Conservation (phyloP, 2,113 vertebrate species). For the Campylorhamphus procurvoides region DNA sequence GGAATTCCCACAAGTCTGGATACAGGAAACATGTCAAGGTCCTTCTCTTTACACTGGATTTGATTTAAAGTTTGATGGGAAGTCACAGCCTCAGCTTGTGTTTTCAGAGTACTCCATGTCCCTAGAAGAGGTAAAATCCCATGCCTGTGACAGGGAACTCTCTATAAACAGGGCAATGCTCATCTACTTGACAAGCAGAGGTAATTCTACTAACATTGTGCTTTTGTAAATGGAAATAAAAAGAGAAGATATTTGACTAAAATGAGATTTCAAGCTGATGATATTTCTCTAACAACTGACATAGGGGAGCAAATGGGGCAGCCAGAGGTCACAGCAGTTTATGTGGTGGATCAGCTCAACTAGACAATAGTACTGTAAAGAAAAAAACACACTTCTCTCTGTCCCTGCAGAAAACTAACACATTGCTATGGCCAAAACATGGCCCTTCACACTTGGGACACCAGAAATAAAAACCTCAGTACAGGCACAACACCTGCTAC, state of each 20-base stretch:
- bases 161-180: neutral
- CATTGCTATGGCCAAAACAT: neutral
- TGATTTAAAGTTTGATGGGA: neutral
- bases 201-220: neutral
- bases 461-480: neutral
- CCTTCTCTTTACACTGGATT: neutral
- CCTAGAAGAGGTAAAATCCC: neutral
- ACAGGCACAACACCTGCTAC: neutral
- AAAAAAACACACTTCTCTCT: neutral
- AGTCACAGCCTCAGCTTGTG: neutral
- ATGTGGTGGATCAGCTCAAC: neutral
- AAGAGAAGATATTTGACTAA: neutral
- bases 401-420: neutral
- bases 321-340: neutral
- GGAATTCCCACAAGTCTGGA: neutral
- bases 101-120: neutral
- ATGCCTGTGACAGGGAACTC: neutral
- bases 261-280: neutral
- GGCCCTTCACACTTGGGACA: neutral
- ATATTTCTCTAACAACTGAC: neutral
- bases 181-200: neutral
- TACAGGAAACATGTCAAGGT: neutral
- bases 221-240: neutral
- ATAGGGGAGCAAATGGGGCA: neutral
- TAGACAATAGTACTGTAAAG: neutral